These are phyloP conservation scores for Xanthorhoe designata DNA, from an alignment of 2,888 invertebrate species.

Conservation along the genomic window DNA sequence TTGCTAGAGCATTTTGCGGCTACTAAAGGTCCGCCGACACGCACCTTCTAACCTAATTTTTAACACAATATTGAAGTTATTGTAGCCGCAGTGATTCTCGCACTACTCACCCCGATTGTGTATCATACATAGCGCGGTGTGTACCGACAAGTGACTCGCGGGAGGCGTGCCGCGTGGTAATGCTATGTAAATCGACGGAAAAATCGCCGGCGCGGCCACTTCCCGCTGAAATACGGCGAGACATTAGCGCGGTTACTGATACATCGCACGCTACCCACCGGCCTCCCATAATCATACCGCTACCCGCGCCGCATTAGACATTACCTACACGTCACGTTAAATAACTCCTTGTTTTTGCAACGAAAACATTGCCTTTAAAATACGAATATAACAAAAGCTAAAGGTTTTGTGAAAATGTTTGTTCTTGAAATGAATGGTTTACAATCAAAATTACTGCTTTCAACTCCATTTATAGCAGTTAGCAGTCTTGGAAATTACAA, in stretches of 20 bases:
- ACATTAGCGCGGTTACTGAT: slow-evolving; percentile 37
- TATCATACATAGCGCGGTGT: neutral
- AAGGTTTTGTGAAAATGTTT: neutral
- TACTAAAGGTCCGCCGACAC: slow-evolving; percentile 1
- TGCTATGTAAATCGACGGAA: slow-evolving; percentile 41
- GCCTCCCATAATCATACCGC: slow-evolving; percentile 16
- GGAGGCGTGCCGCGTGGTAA: slow-evolving; percentile 29
- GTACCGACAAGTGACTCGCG: neutral
- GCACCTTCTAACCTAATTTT: slow-evolving; percentile 1
- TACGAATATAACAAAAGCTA: slow-evolving; percentile 9
- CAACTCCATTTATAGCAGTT: too few relatives aligned
- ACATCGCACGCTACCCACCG: slow-evolving; percentile 36
- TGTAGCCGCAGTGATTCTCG: slow-evolving; percentile 5
- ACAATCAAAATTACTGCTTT: too few relatives aligned
- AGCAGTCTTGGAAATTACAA: too few relatives aligned
- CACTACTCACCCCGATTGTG: neutral
- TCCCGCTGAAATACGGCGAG: slow-evolving; percentile 33
- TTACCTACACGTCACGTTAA: slow-evolving; percentile 11
- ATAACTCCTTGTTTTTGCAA: slow-evolving; percentile 18
- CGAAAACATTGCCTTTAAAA: slow-evolving; percentile 16
- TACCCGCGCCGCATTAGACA: slow-evolving; percentile 8
- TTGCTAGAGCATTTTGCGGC: neutral
- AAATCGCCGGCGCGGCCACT: slow-evolving; percentile 32
- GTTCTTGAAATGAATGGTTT: too few relatives aligned
- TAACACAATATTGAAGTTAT: slow-evolving; percentile 3